Percentiles rank a stretch among this genome's conserved stretches.
These are phyloP conservation scores for Cnemophilus loriae DNA, from an alignment of 2,113 vertebrate species.

Conservation along the genomic window DNA sequence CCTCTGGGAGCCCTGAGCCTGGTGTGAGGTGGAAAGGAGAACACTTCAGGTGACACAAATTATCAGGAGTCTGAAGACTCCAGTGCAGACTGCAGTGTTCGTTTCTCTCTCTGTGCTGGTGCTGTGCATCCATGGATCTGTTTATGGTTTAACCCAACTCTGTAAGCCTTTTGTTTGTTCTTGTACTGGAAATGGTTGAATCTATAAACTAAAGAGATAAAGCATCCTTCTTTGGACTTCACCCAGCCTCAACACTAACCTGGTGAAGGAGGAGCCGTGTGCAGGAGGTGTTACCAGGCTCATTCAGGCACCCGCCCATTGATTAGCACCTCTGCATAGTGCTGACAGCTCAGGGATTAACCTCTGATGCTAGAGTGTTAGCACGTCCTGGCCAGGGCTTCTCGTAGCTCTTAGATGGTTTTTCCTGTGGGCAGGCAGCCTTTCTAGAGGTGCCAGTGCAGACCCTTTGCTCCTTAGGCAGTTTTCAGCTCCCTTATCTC, in stretches of 20 bases:
- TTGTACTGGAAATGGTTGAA: neutral
- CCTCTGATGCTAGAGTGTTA: neutral
- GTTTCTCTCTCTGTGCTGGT: neutral
- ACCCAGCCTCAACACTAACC: neutral
- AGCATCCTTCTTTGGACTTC: neutral
- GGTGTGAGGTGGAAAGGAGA: neutral
- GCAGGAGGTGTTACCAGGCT: neutral
- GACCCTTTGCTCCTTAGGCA: neutral
- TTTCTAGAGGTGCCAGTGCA: neutral
- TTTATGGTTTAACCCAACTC: neutral
- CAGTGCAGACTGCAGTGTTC: neutral
- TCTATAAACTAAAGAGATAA: neutral
- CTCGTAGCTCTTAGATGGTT: neutral
- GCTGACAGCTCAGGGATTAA: slow-evolving; percentile 5
- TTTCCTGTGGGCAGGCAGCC: neutral
- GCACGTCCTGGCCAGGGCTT: neutral
- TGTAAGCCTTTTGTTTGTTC: neutral
- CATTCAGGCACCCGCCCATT: neutral
- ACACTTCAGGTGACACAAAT: neutral
- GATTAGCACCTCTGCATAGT: slow-evolving; percentile 9
- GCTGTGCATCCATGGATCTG: neutral
- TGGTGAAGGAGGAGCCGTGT: neutral
- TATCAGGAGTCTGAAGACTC: neutral
- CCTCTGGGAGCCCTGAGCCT: neutral
- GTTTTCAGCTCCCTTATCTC: neutral